Conservation (phyloP, 2,113 vertebrate species). For the Python bivittatus region DNA sequence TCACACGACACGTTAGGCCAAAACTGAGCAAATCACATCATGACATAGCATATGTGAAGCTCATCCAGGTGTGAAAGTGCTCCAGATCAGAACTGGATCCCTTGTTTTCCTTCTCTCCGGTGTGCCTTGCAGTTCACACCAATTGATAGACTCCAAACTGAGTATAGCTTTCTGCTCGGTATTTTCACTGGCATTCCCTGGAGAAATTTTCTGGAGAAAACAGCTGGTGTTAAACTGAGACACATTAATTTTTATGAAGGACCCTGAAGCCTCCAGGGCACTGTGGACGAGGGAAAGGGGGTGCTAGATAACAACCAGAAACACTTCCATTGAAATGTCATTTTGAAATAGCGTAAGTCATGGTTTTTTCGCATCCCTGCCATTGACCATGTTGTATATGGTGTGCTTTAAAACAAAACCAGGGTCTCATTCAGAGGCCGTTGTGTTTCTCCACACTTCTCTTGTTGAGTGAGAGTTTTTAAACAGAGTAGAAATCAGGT, state of each 20-base stretch:
- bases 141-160: not conserved
- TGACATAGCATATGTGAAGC: not conserved
- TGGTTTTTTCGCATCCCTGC: constrained; percentile 15
- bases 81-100: not conserved
- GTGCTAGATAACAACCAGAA: not conserved
- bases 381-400: not conserved
- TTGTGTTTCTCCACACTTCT: constrained; percentile 62
- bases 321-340: rapidly evolving
- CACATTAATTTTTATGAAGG: not conserved
- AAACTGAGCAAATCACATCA: not conserved
- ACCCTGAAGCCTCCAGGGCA: not conserved
- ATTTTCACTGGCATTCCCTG: constrained; percentile 12
- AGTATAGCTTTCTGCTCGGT: constrained; percentile 6
- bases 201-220: not conserved
- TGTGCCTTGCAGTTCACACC: not conserved
- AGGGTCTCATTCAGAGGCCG: constrained; percentile 44
- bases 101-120: not conserved
- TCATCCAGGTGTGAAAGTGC: not conserved
- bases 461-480: constrained; percentile 67
- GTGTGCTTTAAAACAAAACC: constrained; percentile 42
- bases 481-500: constrained; percentile 72
- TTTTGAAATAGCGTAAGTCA: not conserved
- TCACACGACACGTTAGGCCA: not conserved
- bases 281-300: not conserved
- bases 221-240: constrained; percentile 3